Conservation (phyloP, 2,113 vertebrate genomes). For the Brachionichthys hirsutus region DNA sequence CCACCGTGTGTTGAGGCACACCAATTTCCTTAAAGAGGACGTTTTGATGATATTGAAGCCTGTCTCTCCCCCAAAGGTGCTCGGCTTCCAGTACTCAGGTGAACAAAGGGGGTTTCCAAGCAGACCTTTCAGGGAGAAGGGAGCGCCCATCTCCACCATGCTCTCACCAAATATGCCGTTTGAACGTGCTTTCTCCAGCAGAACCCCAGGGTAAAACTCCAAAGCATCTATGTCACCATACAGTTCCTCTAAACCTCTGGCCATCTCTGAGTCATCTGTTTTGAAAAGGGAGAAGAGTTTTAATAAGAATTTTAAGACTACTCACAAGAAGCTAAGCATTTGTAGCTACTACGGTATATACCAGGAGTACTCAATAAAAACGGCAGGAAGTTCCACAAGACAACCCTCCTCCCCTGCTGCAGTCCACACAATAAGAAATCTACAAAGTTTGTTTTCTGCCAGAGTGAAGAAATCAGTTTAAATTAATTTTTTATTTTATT, state of each 20-base stretch:
- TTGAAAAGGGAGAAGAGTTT: slow-evolving; percentile 5
- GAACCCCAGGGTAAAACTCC: slow-evolving; percentile 86
- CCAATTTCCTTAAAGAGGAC: slow-evolving; percentile 83
- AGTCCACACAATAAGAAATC: too few species aligned
- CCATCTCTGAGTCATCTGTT: slow-evolving; percentile 83
- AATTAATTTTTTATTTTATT: too few species aligned
- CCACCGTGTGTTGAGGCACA: slow-evolving; percentile 88
- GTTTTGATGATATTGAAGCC: slow-evolving; percentile 90
- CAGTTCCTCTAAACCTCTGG: slow-evolving; percentile 82
- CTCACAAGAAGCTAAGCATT: too few species aligned
- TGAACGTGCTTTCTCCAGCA: slow-evolving; percentile 85
- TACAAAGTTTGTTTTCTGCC: too few species aligned
- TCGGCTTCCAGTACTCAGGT: slow-evolving; percentile 95
- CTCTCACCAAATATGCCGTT: slow-evolving; percentile 90
- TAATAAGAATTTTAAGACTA: too few species aligned
- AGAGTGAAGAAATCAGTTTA: too few species aligned
- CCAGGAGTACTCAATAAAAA: too few species aligned
- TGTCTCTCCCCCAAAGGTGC: slow-evolving; percentile 88
- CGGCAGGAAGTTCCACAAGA: too few species aligned
- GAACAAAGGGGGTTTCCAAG: slow-evolving; percentile 95
- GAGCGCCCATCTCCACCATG: slow-evolving; percentile 95
- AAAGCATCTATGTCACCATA: slow-evolving; percentile 92
- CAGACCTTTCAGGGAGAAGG: slow-evolving; percentile 95
- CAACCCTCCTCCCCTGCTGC: too few species aligned
- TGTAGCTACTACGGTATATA: too few species aligned